Evolutionary conservation across 1,140 invertebrate species (phyloP), one percentile per base, ranked within the genome.

Genomic region (Lepeophtheirus salmonis): DNA sequence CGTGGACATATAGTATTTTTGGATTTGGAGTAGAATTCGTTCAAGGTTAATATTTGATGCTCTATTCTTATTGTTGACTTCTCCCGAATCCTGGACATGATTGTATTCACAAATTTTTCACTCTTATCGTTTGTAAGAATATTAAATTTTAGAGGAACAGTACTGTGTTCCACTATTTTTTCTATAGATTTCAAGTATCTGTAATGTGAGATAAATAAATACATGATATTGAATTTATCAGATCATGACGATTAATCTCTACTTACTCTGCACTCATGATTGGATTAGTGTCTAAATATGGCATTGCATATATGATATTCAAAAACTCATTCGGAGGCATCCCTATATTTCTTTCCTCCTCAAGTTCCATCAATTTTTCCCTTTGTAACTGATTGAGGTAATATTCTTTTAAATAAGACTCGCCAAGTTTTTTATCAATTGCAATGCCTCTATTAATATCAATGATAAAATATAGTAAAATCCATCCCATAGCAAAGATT

Each of bases 181-280:
- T 57, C 60, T 14, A 65, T 51, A 16, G 64, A 65, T 17, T 65
- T 61, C 21, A 63, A 51, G 18, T 58, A 63, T 16, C 64, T 65
- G 22, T 1, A 23, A 50, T 63, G 18, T n/a, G 57, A 63, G 25
- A 58, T 26, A 63, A 16, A 56, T 20, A 14, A 17, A 6, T 41
- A n/a, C n/a, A 10, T 41, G 6, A 41, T 41, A 41, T 41, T 41
- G 30, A 6, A 41, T 41, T 41, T n/a, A n/a, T 41, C 6, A 41
- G n/a, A 6, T n/a, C 30, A 41, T 6, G n/a, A 41, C 30, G n/a
- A 10, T 41, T 41, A n/a, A 41, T 41, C n/a, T 41, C 30, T n/a
- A n/a, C n/a, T 41, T 41, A 41, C 30, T n/a, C 30, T 10, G 30
- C 30, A n/a, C 30, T n/a, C n/a, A 41, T 41, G 6, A 41, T n/a